A percentile compares a stretch with the other conserved stretches of the same genome.
These are phyloP conservation scores for Agonopterix heracliana DNA, from an alignment of 2,888 invertebrate species.

Conservation along the genomic window DNA sequence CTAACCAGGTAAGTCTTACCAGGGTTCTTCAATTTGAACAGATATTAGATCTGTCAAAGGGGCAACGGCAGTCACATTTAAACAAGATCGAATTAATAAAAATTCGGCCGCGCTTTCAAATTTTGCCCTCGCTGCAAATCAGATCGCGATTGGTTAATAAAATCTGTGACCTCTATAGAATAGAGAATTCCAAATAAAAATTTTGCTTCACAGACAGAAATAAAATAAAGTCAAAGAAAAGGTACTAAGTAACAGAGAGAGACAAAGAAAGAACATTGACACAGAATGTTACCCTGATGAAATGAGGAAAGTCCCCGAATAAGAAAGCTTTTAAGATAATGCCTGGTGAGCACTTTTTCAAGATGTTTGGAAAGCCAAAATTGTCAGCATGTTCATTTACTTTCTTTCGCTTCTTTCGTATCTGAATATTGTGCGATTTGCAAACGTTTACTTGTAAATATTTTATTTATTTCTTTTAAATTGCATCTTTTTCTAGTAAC, in stretches of 20 bases:
- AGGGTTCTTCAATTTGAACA: too few relatives aligned
- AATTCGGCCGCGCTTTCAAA: too few relatives aligned
- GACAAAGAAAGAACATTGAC: conserved; percentile 12
- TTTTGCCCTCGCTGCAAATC: too few relatives aligned
- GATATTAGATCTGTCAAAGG: too few relatives aligned
- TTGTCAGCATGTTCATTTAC: conserved; percentile 8
- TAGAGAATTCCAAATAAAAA: neutral
- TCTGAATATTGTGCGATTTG: neutral
- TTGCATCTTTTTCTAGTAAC: neutral
- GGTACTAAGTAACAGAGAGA: conserved; percentile 2
- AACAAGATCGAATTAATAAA: too few relatives aligned
- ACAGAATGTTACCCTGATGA: conserved; percentile 29
- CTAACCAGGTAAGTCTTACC: too few relatives aligned
- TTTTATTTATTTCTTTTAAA: neutral
- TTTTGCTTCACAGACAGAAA: neutral
- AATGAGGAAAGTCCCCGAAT: conserved; percentile 28
- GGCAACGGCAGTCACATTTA: too few relatives aligned
- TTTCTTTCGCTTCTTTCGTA: conserved; percentile 1
- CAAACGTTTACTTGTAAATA: neutral
- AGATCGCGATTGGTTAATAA: too few relatives aligned
- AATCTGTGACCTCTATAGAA: too few relatives aligned
- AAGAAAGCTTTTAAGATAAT: conserved; percentile 35
- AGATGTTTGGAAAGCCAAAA: conserved; percentile 27
- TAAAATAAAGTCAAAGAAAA: conserved; percentile 4
- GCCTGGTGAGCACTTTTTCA: conserved; percentile 25